Evolutionary conservation across 2,797 vertebrate species (phyloP), one percentile per base, ranked within the genome.

Genomic region (Euphonia xanthogaster): DNA sequence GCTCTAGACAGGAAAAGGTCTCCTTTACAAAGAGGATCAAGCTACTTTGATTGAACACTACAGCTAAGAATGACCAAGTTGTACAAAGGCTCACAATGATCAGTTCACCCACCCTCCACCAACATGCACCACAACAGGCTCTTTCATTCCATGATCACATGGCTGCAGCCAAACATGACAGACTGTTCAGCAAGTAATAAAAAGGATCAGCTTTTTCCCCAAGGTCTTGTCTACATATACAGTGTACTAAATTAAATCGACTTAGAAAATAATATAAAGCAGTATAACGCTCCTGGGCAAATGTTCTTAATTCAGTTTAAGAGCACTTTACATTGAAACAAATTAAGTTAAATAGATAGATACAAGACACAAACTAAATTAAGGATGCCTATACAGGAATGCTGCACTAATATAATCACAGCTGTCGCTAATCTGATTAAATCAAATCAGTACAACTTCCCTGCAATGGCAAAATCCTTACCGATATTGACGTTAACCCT

Each of bases 221-320:
- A 93, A 88, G 95, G 95, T 91, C 94, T 96, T 79, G 77, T 92
- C 95, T 87, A 90, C 51, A 50, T 73, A 94, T 12, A 95, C 48
- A 27, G 68, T 60, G 77, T 39, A 92, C 55, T 85, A 97, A 95
- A 96, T 90, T 92, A 94, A 93, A 93, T 44, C 79, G 74, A 92
- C 53, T 95, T 79, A n/a, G 70, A 90, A 94, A 93, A 94, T 92
- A 88, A 93, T 7, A 50, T 54, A 88, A 90, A 94, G 74, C 25
- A 53, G 63, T 63, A 84, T 39, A 96, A 92, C 4, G 18, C 92
- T 87, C 71, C 63, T 77, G 80, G 83, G 80, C 85, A 92, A 93
- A 87, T 76, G 92, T 53, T 85, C 92, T 76, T 93, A 94, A 96
- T 93, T 96, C 86, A 87, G 74, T 95, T 96, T 94, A 90, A 93